A percentile compares a stretch with the other conserved stretches of the same genome.
phyloP scores from a whole-genome alignment of 1,140 invertebrate species.

The Zophobas morio region DNA sequence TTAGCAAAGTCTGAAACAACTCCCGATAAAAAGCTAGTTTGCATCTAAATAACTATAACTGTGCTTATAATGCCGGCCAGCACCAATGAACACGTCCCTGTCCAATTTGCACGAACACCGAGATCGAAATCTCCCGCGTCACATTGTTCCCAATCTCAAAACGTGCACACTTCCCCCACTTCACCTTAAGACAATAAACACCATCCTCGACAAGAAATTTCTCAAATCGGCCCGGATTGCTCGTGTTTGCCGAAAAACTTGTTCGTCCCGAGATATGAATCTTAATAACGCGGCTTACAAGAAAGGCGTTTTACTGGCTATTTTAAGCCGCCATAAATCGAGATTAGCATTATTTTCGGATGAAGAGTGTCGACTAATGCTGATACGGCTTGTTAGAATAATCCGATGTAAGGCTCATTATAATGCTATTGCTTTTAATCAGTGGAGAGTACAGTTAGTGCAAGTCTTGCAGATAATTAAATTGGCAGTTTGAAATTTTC shows the following conservation, averaged over 20 bases:
- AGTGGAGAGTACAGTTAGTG: too few species aligned
- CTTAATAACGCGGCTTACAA: not conserved
- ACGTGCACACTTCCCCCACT: not conserved
- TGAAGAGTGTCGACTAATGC: not conserved
- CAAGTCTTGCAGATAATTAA: too few species aligned
- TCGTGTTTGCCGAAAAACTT: not conserved
- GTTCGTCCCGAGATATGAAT: not conserved
- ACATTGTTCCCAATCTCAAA: slow-evolving; percentile 9
- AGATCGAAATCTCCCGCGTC: slow-evolving; percentile 22
- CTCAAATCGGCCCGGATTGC: too few species aligned
- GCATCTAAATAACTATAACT: slow-evolving; percentile 42
- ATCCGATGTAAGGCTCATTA: too few species aligned
- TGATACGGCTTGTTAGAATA: too few species aligned
- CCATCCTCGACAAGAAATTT: not conserved
- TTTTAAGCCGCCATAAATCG: not conserved
- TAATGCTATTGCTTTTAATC: too few species aligned
- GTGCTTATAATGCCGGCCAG: slow-evolving; percentile 9
- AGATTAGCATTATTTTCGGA: not conserved
- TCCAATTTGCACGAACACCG: slow-evolving; percentile 5
- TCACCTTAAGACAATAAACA: not conserved
- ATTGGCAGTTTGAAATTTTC: too few species aligned
- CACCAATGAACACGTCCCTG: not conserved
- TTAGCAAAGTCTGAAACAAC: slow-evolving; percentile 38
- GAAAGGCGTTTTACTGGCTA: not conserved
- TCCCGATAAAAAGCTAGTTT: slow-evolving; percentile 28